Conservation (phyloP, 35 echinoderm and acorn worm genomes). For the Chiridota heheva region DNA sequence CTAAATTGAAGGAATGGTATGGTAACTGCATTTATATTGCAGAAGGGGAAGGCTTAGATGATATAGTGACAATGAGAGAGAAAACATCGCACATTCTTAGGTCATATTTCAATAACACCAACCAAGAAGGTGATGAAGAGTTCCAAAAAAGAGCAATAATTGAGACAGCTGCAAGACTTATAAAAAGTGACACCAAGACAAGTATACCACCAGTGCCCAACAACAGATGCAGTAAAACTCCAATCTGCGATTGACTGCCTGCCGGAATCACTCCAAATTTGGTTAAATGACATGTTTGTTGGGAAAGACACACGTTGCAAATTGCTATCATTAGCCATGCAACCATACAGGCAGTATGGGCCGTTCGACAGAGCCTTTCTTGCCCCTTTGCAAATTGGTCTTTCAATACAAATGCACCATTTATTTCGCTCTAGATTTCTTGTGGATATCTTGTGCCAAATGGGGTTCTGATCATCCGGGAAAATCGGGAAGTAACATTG, state of each 20-base stretch:
- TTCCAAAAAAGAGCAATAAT: conserved; percentile 51
- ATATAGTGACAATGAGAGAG: conserved; percentile 64
- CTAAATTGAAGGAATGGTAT: conserved; percentile 50
- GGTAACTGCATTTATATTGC: conserved; percentile 48
- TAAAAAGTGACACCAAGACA: conserved; percentile 79
- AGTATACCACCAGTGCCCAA: conserved; percentile 63
- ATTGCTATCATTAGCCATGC: no score
- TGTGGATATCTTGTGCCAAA: no score
- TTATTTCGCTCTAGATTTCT: no score
- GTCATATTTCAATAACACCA: conserved; percentile 24
- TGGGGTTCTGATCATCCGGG: no score
- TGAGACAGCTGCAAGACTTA: conserved; percentile 71
- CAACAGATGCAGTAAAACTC: conserved; percentile 43
- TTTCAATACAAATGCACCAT: no score
- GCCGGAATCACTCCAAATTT: conserved; percentile 35
- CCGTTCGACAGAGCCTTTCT: no score
- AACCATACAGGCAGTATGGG: no score
- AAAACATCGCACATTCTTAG: conserved; percentile 48
- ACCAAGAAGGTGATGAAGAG: conserved; percentile 40
- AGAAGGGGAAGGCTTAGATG: conserved; percentile 52
- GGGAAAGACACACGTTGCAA: conserved; percentile 77
- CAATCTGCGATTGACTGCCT: conserved; percentile 53
- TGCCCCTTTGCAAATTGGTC: no score
- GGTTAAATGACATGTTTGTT: conserved; percentile 48
- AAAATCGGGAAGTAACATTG: no score